Evolutionary conservation across 2,113 vertebrate genomes (phyloP).

Genomic region (Pardalotus punctatus): DNA sequence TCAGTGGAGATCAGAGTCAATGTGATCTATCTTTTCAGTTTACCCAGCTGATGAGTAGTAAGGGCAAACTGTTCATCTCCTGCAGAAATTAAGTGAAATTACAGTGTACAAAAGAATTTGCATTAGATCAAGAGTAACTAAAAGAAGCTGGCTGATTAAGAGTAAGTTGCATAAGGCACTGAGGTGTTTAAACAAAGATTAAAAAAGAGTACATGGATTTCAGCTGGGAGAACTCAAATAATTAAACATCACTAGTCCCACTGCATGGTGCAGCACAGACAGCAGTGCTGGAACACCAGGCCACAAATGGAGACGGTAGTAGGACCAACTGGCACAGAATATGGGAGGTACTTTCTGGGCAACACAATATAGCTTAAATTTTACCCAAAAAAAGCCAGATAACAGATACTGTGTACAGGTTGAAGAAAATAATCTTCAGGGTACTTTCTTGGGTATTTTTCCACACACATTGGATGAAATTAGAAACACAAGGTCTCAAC

Average conservation of each 20-base stretch:
- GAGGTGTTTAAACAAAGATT: background rate
- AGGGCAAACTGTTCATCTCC: background rate
- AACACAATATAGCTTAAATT: background rate
- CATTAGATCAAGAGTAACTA: background rate
- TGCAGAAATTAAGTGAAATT: background rate
- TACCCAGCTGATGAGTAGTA: background rate
- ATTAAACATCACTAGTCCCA: background rate
- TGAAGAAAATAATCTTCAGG: background rate
- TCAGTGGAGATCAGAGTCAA: rapidly evolving
- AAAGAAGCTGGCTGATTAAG: background rate
- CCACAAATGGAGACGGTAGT: background rate
- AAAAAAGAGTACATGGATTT: background rate
- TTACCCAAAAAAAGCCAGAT: background rate
- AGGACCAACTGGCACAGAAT: background rate
- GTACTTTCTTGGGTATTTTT: background rate
- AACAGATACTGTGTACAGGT: background rate
- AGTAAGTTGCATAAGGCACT: background rate
- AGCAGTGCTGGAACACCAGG: background rate
- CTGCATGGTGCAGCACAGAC: rapidly evolving
- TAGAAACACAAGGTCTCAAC: background rate
- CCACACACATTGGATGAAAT: background rate
- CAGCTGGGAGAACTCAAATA: background rate
- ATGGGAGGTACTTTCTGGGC: background rate
- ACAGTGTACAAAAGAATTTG: background rate
- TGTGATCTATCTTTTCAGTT: background rate